phyloP scores from a whole-genome alignment of 1,140 invertebrate species.

The Mizuhopecten yessoensis region DNA sequence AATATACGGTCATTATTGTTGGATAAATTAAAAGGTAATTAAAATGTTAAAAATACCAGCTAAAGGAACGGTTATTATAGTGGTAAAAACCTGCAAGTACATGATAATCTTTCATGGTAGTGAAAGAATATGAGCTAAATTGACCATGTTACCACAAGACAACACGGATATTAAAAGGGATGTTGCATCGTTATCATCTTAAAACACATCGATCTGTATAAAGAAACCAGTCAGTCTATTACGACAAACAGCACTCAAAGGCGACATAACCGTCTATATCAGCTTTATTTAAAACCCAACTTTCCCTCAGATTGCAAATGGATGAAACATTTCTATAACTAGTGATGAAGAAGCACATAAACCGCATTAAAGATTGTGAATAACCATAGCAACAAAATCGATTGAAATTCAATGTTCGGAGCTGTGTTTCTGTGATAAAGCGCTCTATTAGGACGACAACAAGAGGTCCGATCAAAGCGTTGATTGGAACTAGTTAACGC shows the following conservation, averaged over 20 bases:
- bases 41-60: no score
- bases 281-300: not conserved
- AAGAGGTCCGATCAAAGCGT: not conserved
- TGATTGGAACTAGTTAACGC: not conserved
- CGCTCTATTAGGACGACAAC: not conserved
- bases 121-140: no score
- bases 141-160: no score
- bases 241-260: not conserved
- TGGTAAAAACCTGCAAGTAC: no score
- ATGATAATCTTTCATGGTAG: no score
- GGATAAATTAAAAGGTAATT: no score
- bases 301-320: not conserved
- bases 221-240: not conserved
- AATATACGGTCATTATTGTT: no score
- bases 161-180: not conserved
- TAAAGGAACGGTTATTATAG: no score
- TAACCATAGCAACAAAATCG: slow-evolving; percentile 7
- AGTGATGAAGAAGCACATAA: not conserved
- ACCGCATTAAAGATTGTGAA: not conserved
- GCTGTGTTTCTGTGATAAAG: not conserved
- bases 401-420: not conserved
- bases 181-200: not conserved
- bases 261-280: no score
- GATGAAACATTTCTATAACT: not conserved
- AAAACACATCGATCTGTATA: no score